Conservation (phyloP, 2,113 vertebrate species). For the Microtus pennsylvanicus region DNA sequence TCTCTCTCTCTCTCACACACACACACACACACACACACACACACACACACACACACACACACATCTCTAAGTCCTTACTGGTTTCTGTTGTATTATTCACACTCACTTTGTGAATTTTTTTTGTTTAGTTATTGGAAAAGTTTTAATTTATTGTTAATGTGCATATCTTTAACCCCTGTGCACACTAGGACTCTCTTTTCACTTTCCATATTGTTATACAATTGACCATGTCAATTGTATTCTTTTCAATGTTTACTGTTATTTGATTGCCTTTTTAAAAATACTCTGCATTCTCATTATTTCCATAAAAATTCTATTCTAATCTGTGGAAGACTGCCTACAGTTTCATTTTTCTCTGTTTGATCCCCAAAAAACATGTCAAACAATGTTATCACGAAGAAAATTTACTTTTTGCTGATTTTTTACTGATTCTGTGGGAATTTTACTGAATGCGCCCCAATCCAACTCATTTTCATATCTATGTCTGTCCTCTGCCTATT, state of each 20-base stretch:
- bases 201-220: not conserved
- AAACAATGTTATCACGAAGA: not conserved
- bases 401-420: too few species aligned
- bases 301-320: not conserved
- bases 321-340: not conserved
- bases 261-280: not conserved
- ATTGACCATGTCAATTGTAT: not conserved
- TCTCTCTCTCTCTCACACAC: too few species aligned
- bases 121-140: not conserved
- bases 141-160: too few species aligned
- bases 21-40: too few species aligned
- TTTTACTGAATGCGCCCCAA: too few species aligned
- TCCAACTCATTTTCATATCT: too few species aligned
- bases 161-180: not conserved
- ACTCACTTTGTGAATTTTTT: not conserved
- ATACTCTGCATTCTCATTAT: not conserved
- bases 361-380: not conserved
- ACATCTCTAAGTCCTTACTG: fast-evolving
- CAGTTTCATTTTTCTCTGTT: not conserved
- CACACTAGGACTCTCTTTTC: not conserved
- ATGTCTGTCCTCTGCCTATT: too few species aligned
- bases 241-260: not conserved
- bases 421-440: too few species aligned
- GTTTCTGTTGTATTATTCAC: not conserved
- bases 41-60: too few species aligned